Conservation (phyloP, 2,888 invertebrate species). For the Pachymerium ferrugineum region DNA sequence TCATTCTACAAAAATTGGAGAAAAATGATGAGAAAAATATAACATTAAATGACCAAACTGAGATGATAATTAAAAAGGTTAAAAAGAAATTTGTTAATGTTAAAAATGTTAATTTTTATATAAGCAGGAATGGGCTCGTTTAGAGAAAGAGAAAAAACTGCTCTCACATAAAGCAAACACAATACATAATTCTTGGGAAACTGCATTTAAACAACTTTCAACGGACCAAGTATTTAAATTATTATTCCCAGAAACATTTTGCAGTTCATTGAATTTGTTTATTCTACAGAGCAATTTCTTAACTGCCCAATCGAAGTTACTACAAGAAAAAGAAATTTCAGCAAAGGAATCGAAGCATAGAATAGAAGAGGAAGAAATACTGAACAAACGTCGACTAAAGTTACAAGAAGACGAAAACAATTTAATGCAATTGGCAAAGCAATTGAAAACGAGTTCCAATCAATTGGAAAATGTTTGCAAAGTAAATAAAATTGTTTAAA, state of each 20-base stretch:
- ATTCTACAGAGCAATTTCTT: background rate
- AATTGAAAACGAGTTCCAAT: background rate
- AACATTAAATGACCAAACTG: too few relatives aligned
- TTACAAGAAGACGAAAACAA: background rate
- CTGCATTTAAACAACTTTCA: background rate
- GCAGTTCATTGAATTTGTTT: too few relatives aligned
- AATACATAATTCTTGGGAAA: background rate
- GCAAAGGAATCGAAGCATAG: too few relatives aligned
- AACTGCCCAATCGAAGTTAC: background rate
- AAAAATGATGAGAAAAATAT: too few relatives aligned
- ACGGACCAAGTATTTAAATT: background rate
- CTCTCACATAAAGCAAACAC: background rate
- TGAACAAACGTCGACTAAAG: background rate
- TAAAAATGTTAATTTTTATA: too few relatives aligned
- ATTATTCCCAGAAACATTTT: background rate
- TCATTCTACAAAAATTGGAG: background rate
- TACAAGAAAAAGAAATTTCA: too few relatives aligned
- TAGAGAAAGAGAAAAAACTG: background rate
- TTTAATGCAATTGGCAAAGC: background rate
- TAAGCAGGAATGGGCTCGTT: background rate
- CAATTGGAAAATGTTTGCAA: background rate
- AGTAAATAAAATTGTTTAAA: background rate
- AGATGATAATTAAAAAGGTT: too few relatives aligned
- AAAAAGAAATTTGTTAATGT: too few relatives aligned
- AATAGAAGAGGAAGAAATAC: background rate